These are phyloP conservation scores for Eira barbara DNA, from an alignment of 2,113 vertebrate genomes.

Conservation along the genomic window DNA sequence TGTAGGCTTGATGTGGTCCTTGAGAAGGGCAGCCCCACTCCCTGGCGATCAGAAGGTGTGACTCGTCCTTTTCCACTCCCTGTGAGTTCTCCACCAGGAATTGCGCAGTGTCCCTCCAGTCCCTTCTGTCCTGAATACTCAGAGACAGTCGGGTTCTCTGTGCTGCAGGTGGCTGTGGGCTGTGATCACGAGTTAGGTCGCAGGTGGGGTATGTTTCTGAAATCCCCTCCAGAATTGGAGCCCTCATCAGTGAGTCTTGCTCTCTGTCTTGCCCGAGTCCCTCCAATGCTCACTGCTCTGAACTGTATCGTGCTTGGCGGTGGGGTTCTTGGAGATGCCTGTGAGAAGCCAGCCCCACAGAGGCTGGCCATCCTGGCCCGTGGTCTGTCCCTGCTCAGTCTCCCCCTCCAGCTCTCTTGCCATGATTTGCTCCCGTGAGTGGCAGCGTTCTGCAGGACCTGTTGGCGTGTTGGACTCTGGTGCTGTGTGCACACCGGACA, in stretches of 20 bases:
- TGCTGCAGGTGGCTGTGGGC: not conserved
- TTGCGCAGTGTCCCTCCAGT: not conserved
- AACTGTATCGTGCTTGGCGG: accelerated
- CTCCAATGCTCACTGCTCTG: not conserved
- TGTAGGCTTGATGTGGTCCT: not conserved
- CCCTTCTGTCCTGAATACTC: not conserved
- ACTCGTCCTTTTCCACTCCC: not conserved
- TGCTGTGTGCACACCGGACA: accelerated
- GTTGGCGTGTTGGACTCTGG: too few species aligned
- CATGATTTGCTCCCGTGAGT: not conserved
- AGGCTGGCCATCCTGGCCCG: not conserved
- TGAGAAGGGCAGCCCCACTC: not conserved
- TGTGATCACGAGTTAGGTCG: accelerated
- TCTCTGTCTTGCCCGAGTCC: not conserved
- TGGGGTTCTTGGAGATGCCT: not conserved
- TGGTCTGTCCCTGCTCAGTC: not conserved
- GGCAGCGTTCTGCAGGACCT: not conserved
- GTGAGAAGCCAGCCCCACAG: not conserved
- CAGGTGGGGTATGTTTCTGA: not conserved
- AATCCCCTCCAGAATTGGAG: not conserved
- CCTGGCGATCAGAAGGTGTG: too few species aligned
- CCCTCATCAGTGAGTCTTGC: not conserved
- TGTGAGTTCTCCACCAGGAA: not conserved
- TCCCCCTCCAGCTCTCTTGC: not conserved
- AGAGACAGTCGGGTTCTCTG: not conserved